phyloP scores from a whole-genome alignment of 2,113 vertebrate genomes.

The Dipodomys stephensi region DNA sequence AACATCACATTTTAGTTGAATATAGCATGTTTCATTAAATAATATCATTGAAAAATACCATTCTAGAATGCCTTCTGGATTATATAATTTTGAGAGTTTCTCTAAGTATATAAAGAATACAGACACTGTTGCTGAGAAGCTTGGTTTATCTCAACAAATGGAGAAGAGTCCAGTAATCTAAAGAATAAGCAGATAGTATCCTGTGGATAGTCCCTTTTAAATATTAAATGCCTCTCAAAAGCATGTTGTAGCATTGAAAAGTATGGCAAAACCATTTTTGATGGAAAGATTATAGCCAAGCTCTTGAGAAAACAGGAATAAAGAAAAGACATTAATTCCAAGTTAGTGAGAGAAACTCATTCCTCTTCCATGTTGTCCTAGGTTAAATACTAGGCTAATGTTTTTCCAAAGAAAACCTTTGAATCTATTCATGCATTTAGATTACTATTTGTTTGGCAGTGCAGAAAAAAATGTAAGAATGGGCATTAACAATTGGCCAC shows the following conservation, averaged over 20 bases:
- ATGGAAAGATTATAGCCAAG: background rate
- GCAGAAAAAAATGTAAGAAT: background rate
- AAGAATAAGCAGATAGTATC: background rate
- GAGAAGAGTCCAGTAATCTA: background rate
- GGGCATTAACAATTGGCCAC: background rate
- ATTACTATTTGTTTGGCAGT: background rate
- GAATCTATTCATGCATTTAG: background rate
- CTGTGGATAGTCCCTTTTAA: constrained; percentile 14
- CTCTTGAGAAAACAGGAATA: background rate
- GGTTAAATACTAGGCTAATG: background rate
- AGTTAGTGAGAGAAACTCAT: constrained; percentile 2
- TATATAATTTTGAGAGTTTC: background rate
- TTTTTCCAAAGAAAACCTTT: constrained; percentile 47
- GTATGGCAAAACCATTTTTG: background rate
- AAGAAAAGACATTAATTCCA: constrained; percentile 5
- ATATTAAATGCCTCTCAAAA: background rate
- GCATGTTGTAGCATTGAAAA: constrained; percentile 33
- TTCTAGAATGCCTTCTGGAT: background rate
- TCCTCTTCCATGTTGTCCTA: background rate
- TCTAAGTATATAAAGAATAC: background rate
- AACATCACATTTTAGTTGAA: constrained; percentile 31
- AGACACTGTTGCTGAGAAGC: background rate
- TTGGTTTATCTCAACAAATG: background rate
- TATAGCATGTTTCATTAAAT: constrained; percentile 10
- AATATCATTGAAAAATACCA: constrained; percentile 18